Base-by-base conservation (phyloP, 2,113 vertebrate genomes). In the Acanthochromis polyacanthus region DNA sequence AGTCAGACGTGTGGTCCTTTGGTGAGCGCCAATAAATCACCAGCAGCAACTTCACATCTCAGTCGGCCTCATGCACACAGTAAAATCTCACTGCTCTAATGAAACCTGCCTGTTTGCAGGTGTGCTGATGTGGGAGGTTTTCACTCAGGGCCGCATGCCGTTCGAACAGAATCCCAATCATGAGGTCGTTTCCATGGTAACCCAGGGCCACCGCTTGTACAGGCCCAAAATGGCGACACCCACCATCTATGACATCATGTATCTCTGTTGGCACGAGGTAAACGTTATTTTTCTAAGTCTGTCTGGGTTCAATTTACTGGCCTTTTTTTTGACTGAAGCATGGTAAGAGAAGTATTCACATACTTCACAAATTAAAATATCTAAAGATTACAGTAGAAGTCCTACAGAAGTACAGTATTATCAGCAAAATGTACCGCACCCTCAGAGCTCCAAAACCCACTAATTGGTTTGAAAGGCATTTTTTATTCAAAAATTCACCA, bases 121-220 rank as follows among this genome's bases (percentile, higher is more conserved):
- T 75, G 97, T 99, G 85, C 80, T 98, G 80, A 99, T 99, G 96
- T 99, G 97, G 98, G 98, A 99, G 90, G 93, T 97, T 0, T 99
- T 97, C 86, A 97, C 96, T 0, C 96, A 97, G 83, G 98, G 98
- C 19, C 96, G 95, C 63, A 97, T 98, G 96, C 98, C 98, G 0
- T 99, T 97, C 65, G 96, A 99, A 55, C 94, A 96, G 58, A 96
- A 90, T 69, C 94, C 94, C 51, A 99, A 99, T 85, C 96, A 96
- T 9, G 96, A 99, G 89, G 97, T 99, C 20, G 97, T 99, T 28
- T 93, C 93, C 3, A 93, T 97, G 94, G 95, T 99, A 23, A 96
- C 94, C n/a, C 93, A 94, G 19, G 98, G 97, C 32, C 95, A 96
- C 74, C 95, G 98, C n/a, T 94, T 99, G 10, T 94, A 92, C 84